phyloP scores from a whole-genome alignment of 2,888 invertebrate genomes.

The Margaritifera margaritifera region DNA sequence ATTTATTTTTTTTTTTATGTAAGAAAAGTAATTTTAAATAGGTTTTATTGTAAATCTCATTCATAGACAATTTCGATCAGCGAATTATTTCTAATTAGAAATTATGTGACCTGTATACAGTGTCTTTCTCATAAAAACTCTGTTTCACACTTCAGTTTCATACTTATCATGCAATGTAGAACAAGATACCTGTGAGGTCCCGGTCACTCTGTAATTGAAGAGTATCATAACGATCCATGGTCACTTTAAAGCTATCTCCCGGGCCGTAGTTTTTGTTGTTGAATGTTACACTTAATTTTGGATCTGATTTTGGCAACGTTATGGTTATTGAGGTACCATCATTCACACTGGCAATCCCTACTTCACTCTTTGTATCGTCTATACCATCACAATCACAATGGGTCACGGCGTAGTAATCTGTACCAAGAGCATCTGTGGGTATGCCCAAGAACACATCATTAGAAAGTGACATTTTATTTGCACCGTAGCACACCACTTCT shows the following conservation, averaged over 20 bases:
- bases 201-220: conserved; percentile 37
- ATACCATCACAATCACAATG: conserved; percentile 20
- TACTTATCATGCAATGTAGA: too few relatives aligned
- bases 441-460: conserved; percentile 44
- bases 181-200: conserved; percentile 34
- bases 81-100: too few relatives aligned
- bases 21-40: too few relatives aligned
- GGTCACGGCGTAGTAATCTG: conserved; percentile 37
- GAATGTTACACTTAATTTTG: conserved; percentile 25
- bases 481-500: conserved; percentile 43
- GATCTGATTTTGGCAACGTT: conserved; percentile 27
- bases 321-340: conserved; percentile 35
- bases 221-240: conserved; percentile 34
- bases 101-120: too few relatives aligned
- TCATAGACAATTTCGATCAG: too few relatives aligned
- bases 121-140: too few relatives aligned
- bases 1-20: too few relatives aligned
- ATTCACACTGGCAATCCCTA: conserved; percentile 31
- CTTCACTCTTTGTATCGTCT: conserved; percentile 26
- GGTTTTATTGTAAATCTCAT: too few relatives aligned
- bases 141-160: too few relatives aligned
- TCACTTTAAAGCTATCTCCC: conserved; percentile 32
- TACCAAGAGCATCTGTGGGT: conserved; percentile 42
- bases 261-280: conserved; percentile 32
- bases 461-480: conserved; percentile 43